Conservation (phyloP, 2,113 vertebrate genomes). For the Cyprinus carpio region DNA sequence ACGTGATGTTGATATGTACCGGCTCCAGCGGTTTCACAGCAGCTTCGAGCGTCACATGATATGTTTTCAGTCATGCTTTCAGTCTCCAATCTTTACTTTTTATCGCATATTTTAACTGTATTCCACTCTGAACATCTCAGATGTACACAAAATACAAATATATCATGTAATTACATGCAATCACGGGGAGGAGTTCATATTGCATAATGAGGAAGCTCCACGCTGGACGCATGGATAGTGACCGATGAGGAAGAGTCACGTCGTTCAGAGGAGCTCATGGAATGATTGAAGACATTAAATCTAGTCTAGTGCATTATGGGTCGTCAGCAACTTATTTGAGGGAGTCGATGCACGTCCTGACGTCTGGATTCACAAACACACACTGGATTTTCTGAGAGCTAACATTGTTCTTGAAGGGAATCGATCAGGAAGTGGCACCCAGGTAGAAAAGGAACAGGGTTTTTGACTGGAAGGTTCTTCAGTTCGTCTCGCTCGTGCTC, state of each 20-base stretch:
- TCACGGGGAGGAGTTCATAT: not conserved
- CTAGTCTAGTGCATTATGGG: constrained; percentile 12
- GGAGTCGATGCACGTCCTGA: not conserved
- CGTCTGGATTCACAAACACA: not conserved
- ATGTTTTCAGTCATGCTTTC: not conserved
- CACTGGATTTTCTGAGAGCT: not conserved
- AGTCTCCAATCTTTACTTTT: not conserved
- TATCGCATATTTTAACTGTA: not conserved
- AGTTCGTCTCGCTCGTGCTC: not conserved
- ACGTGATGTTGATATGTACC: not conserved
- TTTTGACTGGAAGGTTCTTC: not conserved
- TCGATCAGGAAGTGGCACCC: not conserved
- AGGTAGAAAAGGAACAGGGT: not conserved
- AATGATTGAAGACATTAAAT: constrained; percentile 13
- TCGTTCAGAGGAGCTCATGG: not conserved
- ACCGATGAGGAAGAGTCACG: too few relatives aligned
- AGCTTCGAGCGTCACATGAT: not conserved
- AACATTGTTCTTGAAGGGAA: not conserved
- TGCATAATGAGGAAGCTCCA: not conserved
- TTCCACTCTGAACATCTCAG: not conserved
- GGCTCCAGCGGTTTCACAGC: not conserved
- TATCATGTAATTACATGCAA: not conserved
- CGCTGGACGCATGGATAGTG: not conserved
- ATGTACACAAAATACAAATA: not conserved
- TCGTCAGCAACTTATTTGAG: not conserved